These are phyloP conservation scores for Oxygymnocypris stewartii DNA, from an alignment of 2,113 vertebrate genomes.

Conservation along the genomic window DNA sequence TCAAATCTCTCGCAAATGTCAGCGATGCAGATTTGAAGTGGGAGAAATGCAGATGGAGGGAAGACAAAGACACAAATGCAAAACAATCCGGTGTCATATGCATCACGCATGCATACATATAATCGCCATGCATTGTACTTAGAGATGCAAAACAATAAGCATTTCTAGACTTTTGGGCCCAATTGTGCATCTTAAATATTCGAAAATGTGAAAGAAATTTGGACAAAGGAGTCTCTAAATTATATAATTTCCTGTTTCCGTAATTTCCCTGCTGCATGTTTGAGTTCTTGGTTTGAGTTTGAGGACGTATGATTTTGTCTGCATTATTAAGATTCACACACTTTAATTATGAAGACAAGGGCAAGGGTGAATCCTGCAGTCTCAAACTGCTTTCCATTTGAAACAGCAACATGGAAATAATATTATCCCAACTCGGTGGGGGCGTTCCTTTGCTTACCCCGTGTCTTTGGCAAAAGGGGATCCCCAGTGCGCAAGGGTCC, in stretches of 20 bases:
- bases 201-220: not conserved
- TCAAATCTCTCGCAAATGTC: constrained; percentile 81
- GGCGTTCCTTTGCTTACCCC: constrained; percentile 7
- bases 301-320: not conserved
- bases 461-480: constrained; percentile 30
- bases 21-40: constrained; percentile 68
- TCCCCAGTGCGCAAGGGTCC: not conserved
- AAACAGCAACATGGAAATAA: constrained; percentile 32
- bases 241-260: not conserved
- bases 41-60: constrained; percentile 54
- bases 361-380: constrained; percentile 1
- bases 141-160: not conserved
- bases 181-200: not conserved
- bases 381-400: not conserved
- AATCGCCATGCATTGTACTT: not conserved
- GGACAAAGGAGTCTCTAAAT: too few relatives aligned
- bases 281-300: not conserved
- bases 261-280: not conserved
- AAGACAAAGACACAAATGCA: constrained; percentile 56
- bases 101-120: not conserved
- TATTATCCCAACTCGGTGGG: not conserved
- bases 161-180: not conserved
- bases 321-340: constrained; percentile 4
- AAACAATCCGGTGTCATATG: not conserved
- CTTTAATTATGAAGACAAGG: constrained; percentile 35